Conservation (phyloP, 2,888 invertebrate genomes). For the Sesia apiformis region DNA sequence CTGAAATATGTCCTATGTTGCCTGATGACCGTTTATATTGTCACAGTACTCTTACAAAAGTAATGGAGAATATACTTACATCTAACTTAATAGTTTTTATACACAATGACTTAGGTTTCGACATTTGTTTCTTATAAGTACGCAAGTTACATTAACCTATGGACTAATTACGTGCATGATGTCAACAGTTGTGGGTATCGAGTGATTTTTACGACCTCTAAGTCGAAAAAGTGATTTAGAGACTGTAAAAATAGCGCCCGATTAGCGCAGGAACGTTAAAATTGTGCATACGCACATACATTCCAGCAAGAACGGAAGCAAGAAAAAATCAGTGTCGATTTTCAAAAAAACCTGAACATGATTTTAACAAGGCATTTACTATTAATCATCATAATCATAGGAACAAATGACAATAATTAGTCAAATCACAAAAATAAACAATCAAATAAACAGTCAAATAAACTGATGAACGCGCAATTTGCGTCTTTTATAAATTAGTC, state of each 20-base stretch:
- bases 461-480: slow-evolving; percentile 58
- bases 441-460: slow-evolving; percentile 25
- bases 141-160: slow-evolving; percentile 60
- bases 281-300: slow-evolving; percentile 25
- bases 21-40: slow-evolving; percentile 57
- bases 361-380: slow-evolving; percentile 53
- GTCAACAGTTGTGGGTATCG: slow-evolving; percentile 27
- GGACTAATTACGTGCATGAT: slow-evolving; percentile 66
- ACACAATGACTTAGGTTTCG: slow-evolving; percentile 75
- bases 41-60: slow-evolving; percentile 63
- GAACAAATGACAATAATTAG: slow-evolving; percentile 70
- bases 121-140: slow-evolving; percentile 73
- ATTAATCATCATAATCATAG: slow-evolving; percentile 57
- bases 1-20: slow-evolving; percentile 55
- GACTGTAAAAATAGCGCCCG: slow-evolving; percentile 27
- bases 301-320: slow-evolving; percentile 38
- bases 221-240: slow-evolving; percentile 14
- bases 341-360: slow-evolving; percentile 69
- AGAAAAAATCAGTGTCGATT: slow-evolving; percentile 66
- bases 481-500: slow-evolving; percentile 56
- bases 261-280: slow-evolving; percentile 38
- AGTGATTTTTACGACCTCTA: slow-evolving; percentile 24
- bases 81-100: slow-evolving; percentile 70
- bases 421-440: slow-evolving; percentile 67
- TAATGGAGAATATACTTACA: slow-evolving; percentile 70